Conservation (phyloP, 1,140 invertebrate genomes). For the Ephestia elutella region DNA sequence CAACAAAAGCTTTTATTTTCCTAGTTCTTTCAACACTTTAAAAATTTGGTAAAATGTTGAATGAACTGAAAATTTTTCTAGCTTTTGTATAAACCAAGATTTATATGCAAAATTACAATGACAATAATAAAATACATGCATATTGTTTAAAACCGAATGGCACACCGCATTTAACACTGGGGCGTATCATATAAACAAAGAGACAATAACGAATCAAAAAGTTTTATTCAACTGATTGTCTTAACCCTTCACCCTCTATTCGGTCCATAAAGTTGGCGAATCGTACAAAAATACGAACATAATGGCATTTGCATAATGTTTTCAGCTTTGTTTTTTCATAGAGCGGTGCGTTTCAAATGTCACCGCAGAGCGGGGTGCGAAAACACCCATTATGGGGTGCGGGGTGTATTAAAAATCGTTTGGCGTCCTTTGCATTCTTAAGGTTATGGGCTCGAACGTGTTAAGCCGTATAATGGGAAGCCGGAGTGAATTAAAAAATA, state of each 20-base stretch:
- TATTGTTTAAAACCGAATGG: not conserved
- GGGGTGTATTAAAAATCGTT: slow-evolving; percentile 71
- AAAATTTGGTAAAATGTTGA: too few species aligned
- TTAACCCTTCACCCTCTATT: slow-evolving; percentile 65
- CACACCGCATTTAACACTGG: slow-evolving; percentile 5
- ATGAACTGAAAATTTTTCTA: too few species aligned
- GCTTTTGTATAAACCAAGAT: too few species aligned
- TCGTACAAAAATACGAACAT: slow-evolving; percentile 68
- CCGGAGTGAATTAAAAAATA: not conserved
- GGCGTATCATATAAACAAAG: slow-evolving; percentile 39
- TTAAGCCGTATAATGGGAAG: slow-evolving; percentile 6
- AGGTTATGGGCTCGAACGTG: slow-evolving; percentile 46
- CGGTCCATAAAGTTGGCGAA: slow-evolving; percentile 68
- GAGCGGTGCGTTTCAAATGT: slow-evolving; percentile 67
- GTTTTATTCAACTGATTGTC: slow-evolving; percentile 54
- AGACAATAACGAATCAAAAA: slow-evolving; percentile 57
- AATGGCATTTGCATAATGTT: slow-evolving; percentile 73
- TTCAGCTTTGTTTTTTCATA: slow-evolving; percentile 69
- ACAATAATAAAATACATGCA: not conserved
- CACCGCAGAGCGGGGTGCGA: slow-evolving; percentile 65
- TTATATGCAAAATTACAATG: too few species aligned
- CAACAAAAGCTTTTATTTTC: too few species aligned
- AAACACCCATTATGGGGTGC: slow-evolving; percentile 64
- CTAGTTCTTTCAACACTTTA: too few species aligned
- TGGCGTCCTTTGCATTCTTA: slow-evolving; percentile 67